Percentiles rank a stretch among this genome's conserved stretches.
Conservation (phyloP, 2,113 vertebrate species). For the Chionis minor region DNA sequence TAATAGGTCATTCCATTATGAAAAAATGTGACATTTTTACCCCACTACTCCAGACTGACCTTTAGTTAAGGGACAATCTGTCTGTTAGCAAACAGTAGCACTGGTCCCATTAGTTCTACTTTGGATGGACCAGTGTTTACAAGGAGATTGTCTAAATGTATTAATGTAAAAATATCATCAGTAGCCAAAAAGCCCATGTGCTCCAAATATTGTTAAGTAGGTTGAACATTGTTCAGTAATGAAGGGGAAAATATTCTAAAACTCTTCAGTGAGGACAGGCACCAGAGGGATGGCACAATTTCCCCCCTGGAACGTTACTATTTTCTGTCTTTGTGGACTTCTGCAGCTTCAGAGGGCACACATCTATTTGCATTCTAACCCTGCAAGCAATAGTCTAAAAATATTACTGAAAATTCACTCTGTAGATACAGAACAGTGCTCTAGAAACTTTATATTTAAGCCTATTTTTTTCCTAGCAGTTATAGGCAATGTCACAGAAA, state of each 20-base stretch:
- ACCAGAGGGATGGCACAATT: not conserved
- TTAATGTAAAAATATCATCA: not conserved
- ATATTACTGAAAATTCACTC: not conserved
- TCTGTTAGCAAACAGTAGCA: not conserved
- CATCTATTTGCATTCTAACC: not conserved
- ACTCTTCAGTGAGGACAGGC: not conserved
- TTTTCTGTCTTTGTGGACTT: not conserved
- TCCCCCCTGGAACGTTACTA: not conserved
- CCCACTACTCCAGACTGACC: not conserved
- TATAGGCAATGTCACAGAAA: not conserved
- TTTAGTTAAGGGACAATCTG: not conserved
- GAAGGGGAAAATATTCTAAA: not conserved
- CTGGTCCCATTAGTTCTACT: no score
- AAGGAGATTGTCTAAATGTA: not conserved
- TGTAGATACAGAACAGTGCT: not conserved
- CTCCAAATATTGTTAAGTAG: not conserved
- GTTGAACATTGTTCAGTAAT: not conserved
- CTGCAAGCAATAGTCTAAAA: slow-evolving; percentile 3
- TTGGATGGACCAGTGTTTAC: no score
- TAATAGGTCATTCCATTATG: not conserved
- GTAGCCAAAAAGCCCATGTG: not conserved
- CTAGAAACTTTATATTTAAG: not conserved
- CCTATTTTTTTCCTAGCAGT: not conserved
- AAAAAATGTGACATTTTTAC: not conserved
- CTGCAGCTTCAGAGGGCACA: not conserved